Evolutionary conservation across 2,888 invertebrate species (phyloP).

Genomic region (Digitonthophagus gazella): DNA sequence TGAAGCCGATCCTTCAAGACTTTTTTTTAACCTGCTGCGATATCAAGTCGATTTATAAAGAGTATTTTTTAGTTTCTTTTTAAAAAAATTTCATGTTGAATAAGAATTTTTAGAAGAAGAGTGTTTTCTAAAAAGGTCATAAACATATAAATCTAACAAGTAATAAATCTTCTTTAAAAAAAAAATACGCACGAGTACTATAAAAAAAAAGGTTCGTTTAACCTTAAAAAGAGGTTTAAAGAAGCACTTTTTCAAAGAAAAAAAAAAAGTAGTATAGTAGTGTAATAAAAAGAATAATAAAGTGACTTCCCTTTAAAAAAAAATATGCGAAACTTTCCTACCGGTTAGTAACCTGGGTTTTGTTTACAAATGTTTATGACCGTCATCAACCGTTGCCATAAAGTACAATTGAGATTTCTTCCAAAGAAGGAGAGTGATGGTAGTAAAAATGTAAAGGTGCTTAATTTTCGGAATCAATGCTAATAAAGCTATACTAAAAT

Average conservation of each 20-base stretch:
- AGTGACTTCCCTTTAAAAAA: not conserved
- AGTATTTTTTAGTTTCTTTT: too few relatives aligned
- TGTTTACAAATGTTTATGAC: not conserved
- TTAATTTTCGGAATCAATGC: not conserved
- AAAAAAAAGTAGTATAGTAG: too few relatives aligned
- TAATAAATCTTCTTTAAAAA: not conserved
- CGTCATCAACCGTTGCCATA: too few relatives aligned
- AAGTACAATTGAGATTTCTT: not conserved
- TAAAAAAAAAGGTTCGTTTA: too few relatives aligned
- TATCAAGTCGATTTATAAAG: too few relatives aligned
- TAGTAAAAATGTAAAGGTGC: not conserved
- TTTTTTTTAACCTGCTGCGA: not conserved
- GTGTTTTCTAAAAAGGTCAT: too few relatives aligned
- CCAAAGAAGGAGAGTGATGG: not conserved
- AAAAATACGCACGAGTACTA: not conserved
- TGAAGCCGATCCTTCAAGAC: slow-evolving; percentile 4
- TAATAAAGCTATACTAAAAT: not conserved
- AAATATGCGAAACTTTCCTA: not conserved
- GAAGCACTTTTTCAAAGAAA: not conserved
- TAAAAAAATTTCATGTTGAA: too few relatives aligned
- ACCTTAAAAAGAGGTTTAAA: not conserved
- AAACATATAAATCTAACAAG: not conserved
- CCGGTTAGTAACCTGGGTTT: not conserved
- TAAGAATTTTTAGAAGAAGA: too few relatives aligned
- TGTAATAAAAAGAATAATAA: not conserved